Base-by-base conservation (phyloP, 2,113 vertebrate species). In the Myiagra hebetior region DNA sequence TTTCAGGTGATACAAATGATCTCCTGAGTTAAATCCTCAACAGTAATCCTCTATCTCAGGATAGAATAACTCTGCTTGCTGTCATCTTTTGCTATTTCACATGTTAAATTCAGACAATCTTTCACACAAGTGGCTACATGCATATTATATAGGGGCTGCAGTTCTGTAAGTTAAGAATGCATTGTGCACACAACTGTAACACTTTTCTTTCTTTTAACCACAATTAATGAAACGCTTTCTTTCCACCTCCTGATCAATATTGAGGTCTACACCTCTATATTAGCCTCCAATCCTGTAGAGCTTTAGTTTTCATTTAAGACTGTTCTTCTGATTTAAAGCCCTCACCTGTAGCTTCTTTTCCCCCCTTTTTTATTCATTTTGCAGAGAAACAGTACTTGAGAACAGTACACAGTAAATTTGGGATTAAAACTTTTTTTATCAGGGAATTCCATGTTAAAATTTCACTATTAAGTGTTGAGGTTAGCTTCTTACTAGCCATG, bases 401-500 rank as follows among this genome's bases (percentile, higher is more conserved):
- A 83, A 56, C 11, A 60, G 20, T 28, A 33, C 6, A 42, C 2
- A 49, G 9, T 13, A 73, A 73, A 81, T 78, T 15, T 21, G 7
- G n/a, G 24, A 44, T 79, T 76, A 68, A 75, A 81, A 35, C 39
- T 41, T 62, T 52, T 4, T 52, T 97, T 81, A 93, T 88, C 78
- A 73, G 47, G 60, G 65, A 95, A 95, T 87, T 49, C 91, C 79
- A 92, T 46, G 41, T 93, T 86, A 92, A 92, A 92, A 60, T 91
- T 80, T 93, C 60, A 78, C 70, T 95, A n/a, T 47, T 70, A 88
- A 17, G 35, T 85, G 75, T 72, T 91, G 85, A 91, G 69, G 60
- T 92, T 95, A 95, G 88, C 75, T 88, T 97, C 62, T 88, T 85
- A 75, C 47, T 88, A 90, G 85, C 68, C 60, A 88, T 52, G 65